Evolutionary conservation across 2,888 invertebrate species (phyloP).

Genomic region (Diaphora mendica): DNA sequence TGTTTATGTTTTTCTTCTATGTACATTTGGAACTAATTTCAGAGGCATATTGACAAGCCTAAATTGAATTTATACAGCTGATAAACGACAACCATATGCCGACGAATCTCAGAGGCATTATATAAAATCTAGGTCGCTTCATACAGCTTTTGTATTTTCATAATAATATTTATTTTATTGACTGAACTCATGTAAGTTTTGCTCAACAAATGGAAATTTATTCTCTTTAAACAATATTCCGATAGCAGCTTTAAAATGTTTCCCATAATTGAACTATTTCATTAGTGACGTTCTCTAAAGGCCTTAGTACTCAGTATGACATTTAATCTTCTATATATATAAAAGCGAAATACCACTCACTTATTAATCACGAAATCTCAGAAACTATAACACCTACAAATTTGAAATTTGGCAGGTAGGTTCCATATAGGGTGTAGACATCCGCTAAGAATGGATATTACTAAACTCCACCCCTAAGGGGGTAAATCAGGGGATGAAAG

Average conservation of each 20-base stretch:
- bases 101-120: slow-evolving; percentile 17
- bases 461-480: no score
- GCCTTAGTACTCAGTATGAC: neutral
- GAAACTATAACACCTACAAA: no score
- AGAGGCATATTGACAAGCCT: neutral
- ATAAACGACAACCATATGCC: slow-evolving; percentile 1
- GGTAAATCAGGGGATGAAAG: no score
- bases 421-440: no score
- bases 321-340: no score
- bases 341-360: no score
- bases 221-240: slow-evolving; percentile 2
- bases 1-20: neutral
- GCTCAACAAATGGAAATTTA: slow-evolving; percentile 2
- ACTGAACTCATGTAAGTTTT: neutral
- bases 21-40: neutral
- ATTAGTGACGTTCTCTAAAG: neutral
- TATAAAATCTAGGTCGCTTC: slow-evolving; percentile 24
- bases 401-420: no score
- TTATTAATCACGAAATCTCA: no score
- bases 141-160: slow-evolving; percentile 1
- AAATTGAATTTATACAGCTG: slow-evolving; percentile 5
- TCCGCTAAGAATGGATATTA: no score
- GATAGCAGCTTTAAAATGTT: neutral
- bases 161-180: slow-evolving; percentile 10
- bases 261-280: slow-evolving; percentile 1